Evolutionary conservation across 1,140 invertebrate species (phyloP).

Genomic region (Zaprionus vittiger): DNA sequence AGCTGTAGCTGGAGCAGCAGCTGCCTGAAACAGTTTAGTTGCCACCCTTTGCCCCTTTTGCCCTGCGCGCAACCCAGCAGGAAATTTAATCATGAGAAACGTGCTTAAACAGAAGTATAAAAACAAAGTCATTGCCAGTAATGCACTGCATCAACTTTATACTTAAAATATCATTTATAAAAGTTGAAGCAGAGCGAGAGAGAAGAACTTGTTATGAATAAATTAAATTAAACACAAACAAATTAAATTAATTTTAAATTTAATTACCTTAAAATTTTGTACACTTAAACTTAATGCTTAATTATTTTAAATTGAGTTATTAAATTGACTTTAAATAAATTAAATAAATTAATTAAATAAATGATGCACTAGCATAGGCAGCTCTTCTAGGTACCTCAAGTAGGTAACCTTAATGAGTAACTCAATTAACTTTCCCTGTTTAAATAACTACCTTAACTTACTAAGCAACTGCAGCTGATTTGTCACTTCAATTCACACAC

Average conservation of each 20-base stretch:
- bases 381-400: no score
- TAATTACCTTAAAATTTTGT: no score
- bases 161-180: not conserved
- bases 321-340: no score
- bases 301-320: no score
- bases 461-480: not conserved
- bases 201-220: not conserved
- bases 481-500: not conserved
- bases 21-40: slow-evolving; percentile 40
- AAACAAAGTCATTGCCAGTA: not conserved
- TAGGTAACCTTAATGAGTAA: no score
- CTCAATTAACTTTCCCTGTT: no score
- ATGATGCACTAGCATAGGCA: no score
- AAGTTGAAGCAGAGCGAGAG: not conserved
- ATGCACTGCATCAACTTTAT: not conserved
- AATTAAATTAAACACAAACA: no score
- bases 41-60: slow-evolving; percentile 22
- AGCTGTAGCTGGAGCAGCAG: slow-evolving; percentile 1
- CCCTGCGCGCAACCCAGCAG: slow-evolving; percentile 19
- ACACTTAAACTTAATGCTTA: no score
- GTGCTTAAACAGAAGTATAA: not conserved
- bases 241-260: no score
- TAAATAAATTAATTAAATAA: no score
- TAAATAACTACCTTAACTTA: not conserved
- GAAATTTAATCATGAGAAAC: slow-evolving; percentile 30